These are phyloP conservation scores for Pavo muticus DNA, from an alignment of 2,113 vertebrate species.

Conservation along the genomic window DNA sequence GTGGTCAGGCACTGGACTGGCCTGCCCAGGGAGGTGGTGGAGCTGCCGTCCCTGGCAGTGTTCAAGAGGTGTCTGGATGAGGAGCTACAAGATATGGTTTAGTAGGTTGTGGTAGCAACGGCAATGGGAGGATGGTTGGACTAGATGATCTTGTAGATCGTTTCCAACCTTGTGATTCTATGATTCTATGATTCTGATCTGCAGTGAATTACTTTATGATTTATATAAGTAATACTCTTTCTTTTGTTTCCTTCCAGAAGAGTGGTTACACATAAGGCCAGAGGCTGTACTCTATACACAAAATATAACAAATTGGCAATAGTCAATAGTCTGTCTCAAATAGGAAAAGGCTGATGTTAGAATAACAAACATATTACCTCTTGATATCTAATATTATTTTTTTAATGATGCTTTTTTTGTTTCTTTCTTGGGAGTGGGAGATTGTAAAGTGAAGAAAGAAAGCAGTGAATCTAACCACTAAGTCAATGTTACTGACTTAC, in stretches of 20 bases:
- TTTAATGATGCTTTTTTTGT: not conserved
- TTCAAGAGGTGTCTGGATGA: too few relatives aligned
- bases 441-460: not conserved
- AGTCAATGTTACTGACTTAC: not conserved
- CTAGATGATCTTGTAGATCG: too few relatives aligned
- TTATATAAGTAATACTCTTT: not conserved
- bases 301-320: not conserved
- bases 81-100: too few relatives aligned
- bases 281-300: not conserved
- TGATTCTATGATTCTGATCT: not conserved
- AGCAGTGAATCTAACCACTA: not conserved
- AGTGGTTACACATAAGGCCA: not conserved
- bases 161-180: too few relatives aligned
- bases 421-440: not conserved
- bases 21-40: too few relatives aligned
- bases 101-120: too few relatives aligned
- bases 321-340: not conserved
- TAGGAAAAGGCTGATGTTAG: not conserved
- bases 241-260: not conserved
- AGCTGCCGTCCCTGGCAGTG: too few relatives aligned
- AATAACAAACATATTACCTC: not conserved
- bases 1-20: too few relatives aligned
- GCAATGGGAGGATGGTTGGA: too few relatives aligned
- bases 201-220: not conserved
- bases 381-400: not conserved